Conservation (phyloP, 2,888 invertebrate genomes). For the Spodoptera exigua region DNA sequence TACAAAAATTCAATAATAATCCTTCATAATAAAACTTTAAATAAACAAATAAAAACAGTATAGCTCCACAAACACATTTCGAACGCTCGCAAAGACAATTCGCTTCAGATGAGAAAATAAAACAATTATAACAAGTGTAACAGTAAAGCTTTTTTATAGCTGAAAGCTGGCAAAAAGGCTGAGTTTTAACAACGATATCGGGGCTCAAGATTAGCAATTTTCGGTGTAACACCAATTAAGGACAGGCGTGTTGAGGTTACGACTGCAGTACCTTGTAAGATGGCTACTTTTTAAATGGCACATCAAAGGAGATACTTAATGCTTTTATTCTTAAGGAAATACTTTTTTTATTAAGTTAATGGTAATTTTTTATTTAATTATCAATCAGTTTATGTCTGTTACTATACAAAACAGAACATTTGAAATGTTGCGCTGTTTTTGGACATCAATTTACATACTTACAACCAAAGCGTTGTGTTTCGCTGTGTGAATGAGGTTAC, state of each 20-base stretch:
- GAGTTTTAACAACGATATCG: conserved; percentile 56
- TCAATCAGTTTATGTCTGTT: no score
- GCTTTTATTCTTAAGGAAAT: background rate
- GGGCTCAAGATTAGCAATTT: conserved; percentile 62
- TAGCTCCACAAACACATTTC: conserved; percentile 32
- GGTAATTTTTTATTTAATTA: no score
- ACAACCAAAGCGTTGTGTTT: no score
- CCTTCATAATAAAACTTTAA: conserved; percentile 9
- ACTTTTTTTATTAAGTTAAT: background rate
- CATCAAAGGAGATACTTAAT: conserved; percentile 5
- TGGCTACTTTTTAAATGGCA: conserved; percentile 30
- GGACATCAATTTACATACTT: no score
- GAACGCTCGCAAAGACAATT: conserved; percentile 29
- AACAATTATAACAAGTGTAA: conserved; percentile 57
- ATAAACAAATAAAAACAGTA: conserved; percentile 23
- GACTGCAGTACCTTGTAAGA: conserved; percentile 48
- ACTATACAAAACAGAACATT: no score
- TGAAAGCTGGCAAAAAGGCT: conserved; percentile 52
- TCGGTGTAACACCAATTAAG: conserved; percentile 64
- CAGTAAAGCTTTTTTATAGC: conserved; percentile 58
- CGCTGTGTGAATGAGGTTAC: no score
- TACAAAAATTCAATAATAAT: no score
- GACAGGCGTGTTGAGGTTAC: conserved; percentile 51
- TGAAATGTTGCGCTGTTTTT: no score
- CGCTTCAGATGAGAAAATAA: conserved; percentile 57